Evolutionary conservation across 2,797 vertebrate genomes (phyloP).

Genomic region (Enteromius treurensis): DNA sequence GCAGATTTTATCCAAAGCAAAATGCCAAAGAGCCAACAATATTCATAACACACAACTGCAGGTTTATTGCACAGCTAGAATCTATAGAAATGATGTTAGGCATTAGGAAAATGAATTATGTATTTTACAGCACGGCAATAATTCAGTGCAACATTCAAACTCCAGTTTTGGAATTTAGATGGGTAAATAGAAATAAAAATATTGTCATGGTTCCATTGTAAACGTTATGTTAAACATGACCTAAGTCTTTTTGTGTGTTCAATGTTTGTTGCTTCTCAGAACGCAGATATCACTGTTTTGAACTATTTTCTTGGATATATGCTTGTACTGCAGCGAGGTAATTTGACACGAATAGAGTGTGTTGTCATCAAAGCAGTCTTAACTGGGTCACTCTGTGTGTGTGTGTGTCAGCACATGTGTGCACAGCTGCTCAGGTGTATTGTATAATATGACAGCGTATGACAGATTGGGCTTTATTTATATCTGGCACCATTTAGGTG

Average conservation of each 20-base stretch:
- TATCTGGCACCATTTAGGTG: background rate
- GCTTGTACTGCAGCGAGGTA: background rate
- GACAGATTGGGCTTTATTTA: background rate
- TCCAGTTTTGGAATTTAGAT: background rate
- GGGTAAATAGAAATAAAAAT: background rate
- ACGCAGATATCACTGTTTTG: too few species aligned
- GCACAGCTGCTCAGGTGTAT: background rate
- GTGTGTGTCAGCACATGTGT: constrained; percentile 5
- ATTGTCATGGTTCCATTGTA: background rate
- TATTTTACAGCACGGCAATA: too few species aligned
- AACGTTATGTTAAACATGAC: background rate
- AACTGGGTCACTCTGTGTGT: constrained; percentile 7
- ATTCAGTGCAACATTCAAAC: background rate
- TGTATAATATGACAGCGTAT: background rate
- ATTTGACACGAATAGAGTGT: background rate
- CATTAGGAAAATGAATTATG: too few species aligned
- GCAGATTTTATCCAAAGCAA: background rate
- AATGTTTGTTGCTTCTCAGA: background rate
- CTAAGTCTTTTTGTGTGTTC: background rate
- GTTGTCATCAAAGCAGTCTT: background rate
- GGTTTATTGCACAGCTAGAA: background rate
- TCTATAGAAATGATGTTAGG: background rate
- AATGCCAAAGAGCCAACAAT: too few species aligned
- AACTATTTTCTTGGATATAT: background rate
- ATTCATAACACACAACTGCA: background rate